These are phyloP conservation scores for Drosophila carrolli DNA, from an alignment of 1,140 invertebrate species.

Conservation along the genomic window DNA sequence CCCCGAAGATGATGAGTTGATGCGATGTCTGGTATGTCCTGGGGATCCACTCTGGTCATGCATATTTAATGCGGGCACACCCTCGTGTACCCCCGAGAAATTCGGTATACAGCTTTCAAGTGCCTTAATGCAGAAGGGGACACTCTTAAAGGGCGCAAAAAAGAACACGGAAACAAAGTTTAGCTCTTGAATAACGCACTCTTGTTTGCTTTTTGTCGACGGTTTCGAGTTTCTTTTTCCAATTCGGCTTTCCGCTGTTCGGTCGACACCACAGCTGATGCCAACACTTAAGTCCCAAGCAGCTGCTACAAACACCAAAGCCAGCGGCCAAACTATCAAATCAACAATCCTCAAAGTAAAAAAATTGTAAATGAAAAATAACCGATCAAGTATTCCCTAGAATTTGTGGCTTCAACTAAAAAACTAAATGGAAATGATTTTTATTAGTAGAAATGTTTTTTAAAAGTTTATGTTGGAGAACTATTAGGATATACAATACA, in stretches of 20 bases:
- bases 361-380: background rate
- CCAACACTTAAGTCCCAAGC: constrained; percentile 24
- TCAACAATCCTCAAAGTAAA: constrained; percentile 3
- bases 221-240: constrained; percentile 2
- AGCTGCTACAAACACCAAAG: constrained; percentile 23
- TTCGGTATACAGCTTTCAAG: constrained; percentile 25
- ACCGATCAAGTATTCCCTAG: background rate
- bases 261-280: constrained; percentile 21
- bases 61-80: constrained; percentile 48
- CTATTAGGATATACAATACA: background rate
- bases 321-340: constrained; percentile 29
- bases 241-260: background rate
- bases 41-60: constrained; percentile 35
- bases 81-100: background rate
- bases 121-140: constrained; percentile 18
- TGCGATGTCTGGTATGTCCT: constrained; percentile 18
- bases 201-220: background rate
- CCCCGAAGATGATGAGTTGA: constrained; percentile 47
- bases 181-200: background rate
- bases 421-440: too few relatives aligned
- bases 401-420: too few relatives aligned
- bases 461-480: too few relatives aligned
- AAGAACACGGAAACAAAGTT: constrained; percentile 1
- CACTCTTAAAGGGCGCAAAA: constrained; percentile 19
- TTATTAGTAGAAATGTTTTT: background rate